These are phyloP conservation scores for Alauda arvensis DNA, from an alignment of 2,797 vertebrate genomes.

Conservation along the genomic window DNA sequence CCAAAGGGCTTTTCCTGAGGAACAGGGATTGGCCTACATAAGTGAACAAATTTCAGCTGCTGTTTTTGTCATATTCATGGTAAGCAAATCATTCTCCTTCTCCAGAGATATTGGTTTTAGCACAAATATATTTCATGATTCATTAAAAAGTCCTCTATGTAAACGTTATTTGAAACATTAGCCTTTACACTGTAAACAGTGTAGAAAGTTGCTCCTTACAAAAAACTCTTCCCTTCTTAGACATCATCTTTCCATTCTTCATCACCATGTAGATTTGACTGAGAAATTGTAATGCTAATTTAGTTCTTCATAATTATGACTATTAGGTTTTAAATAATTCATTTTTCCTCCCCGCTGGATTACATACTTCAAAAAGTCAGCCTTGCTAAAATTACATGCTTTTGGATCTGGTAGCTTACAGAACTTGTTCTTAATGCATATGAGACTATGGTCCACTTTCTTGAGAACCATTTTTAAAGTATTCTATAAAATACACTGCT, in stretches of 20 bases:
- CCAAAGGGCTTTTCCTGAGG: background rate
- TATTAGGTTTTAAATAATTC: constrained; percentile 56
- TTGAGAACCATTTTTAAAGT: constrained; percentile 7
- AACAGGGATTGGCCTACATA: background rate
- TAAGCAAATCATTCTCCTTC: background rate
- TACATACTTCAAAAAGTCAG: constrained; percentile 47
- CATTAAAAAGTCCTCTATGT: background rate
- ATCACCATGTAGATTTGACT: constrained; percentile 25
- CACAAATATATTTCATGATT: background rate
- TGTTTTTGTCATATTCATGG: background rate
- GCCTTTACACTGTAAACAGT: background rate
- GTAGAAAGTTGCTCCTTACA: background rate
- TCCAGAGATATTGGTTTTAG: background rate
- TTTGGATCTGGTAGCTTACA: constrained; percentile 26
- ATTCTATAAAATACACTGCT: constrained; percentile 25
- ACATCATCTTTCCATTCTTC: constrained; percentile 4
- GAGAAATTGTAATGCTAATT: constrained; percentile 49
- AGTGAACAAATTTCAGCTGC: background rate
- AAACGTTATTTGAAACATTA: background rate
- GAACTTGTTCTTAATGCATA: constrained; percentile 31
- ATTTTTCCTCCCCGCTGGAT: constrained; percentile 3
- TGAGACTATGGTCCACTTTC: constrained; percentile 15
- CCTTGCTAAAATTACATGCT: constrained; percentile 43
- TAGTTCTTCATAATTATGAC: constrained; percentile 39
- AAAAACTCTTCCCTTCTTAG: background rate